Evolutionary conservation across 1,140 invertebrate species (phyloP), one percentile per base, ranked within the genome.

Genomic region (Cylas formicarius): DNA sequence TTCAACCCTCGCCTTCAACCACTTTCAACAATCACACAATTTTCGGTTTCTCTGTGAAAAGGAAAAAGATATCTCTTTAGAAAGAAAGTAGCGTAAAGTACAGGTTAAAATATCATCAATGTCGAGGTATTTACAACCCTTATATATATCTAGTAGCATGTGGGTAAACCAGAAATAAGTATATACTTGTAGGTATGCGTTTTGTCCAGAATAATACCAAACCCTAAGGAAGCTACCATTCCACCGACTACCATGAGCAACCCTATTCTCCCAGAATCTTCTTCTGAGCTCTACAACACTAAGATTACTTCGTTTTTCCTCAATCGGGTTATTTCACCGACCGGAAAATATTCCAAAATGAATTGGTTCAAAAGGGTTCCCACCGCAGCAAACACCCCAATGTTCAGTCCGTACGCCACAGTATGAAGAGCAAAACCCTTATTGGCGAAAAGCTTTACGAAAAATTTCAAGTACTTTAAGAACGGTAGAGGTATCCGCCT

Each of bases 211-310:
- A 80, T 72, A 31, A 82, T 55, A 8, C 85, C 85, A 34, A 76
- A 77, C 18, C 75, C 57, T 3, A 87, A 65, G 2, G 82, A 76
- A 7, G 84, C 84, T 0, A 74, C 18, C 62, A 86, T 77, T 29
- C 85, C 85, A 13, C 72, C 67, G 1, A 84, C 47, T 2, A 86
- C 76, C 35, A 87, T 74, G 1, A 75, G 63, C 7, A 86, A 60
- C 6, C 85, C 85, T 50, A 87, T 80, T 48, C 71, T 62, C n/a
- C 85, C 84, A 13, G 76, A 77, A 51, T 77, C 72, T 54, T 75
- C 64, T 47, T 74, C 72, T 28, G 23, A 37, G 20, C 53, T 45
- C 57, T 59, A 18, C 24, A 41, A 45, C 10, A 18, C 29, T 41
- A 38, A 38, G 1, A 14, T 16, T 33, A 16, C 20, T 41, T 31